Conservation (phyloP, 2,888 invertebrate genomes). For the Anthoptus insignis region DNA sequence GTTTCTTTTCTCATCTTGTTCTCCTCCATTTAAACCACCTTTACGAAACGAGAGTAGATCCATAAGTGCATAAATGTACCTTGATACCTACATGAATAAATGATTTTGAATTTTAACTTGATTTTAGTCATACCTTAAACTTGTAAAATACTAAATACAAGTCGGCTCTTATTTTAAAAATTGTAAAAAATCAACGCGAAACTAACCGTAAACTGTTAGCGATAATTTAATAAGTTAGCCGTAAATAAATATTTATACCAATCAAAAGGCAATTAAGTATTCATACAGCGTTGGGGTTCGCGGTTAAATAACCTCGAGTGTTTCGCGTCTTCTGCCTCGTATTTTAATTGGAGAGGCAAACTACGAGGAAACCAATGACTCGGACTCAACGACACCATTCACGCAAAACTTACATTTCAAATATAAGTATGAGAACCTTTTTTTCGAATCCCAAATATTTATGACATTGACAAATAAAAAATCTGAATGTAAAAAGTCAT, state of each 20-base stretch:
- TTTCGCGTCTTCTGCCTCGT: constrained; percentile 32
- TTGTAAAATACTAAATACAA: no score
- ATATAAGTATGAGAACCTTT: no score
- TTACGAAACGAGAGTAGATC: no score
- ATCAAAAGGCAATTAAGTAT: constrained; percentile 36
- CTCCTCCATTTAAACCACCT: no score
- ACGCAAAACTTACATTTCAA: not conserved
- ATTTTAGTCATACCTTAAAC: no score
- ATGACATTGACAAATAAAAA: no score
- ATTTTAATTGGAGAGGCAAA: constrained; percentile 39
- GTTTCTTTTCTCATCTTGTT: no score
- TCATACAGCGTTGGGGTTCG: constrained; percentile 26
- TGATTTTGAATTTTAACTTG: no score
- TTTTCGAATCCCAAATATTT: no score
- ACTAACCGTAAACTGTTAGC: not conserved
- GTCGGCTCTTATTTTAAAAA: not conserved
- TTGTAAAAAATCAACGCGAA: not conserved
- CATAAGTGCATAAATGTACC: no score
- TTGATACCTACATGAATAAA: no score
- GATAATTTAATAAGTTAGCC: not conserved
- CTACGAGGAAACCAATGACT: constrained; percentile 40
- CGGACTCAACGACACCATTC: constrained; percentile 9
- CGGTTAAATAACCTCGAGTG: constrained; percentile 40
- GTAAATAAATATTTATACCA: constrained; percentile 1
- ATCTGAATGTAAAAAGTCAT: no score